Evolutionary conservation across 2,113 vertebrate genomes (phyloP).

Genomic region (Sterna hirundo): DNA sequence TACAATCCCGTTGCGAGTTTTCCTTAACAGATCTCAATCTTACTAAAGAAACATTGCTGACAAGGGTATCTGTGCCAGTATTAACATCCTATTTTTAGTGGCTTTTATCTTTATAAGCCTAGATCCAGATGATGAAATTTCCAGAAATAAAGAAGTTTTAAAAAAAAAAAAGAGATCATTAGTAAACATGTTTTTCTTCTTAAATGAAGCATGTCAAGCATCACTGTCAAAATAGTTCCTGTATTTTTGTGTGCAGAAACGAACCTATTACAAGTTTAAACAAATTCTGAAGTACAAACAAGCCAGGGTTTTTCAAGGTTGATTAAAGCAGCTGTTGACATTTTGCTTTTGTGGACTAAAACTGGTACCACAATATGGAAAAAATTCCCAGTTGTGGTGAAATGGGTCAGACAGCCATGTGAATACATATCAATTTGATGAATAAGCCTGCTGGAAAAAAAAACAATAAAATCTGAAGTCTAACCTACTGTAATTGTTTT

Average conservation of each 20-base stretch:
- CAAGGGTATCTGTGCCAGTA: not conserved
- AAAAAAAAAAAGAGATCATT: not conserved
- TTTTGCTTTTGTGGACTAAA: constrained; percentile 17
- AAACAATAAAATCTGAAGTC: not conserved
- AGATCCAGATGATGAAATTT: not conserved
- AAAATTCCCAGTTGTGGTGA: not conserved
- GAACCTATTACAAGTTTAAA: not conserved
- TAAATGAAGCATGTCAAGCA: not conserved
- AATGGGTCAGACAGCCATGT: not conserved
- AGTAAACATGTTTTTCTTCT: constrained; percentile 21
- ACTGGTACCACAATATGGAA: constrained; percentile 3
- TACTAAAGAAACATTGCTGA: not conserved
- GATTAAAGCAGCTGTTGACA: not conserved
- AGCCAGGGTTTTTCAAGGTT: not conserved
- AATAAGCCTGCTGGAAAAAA: not conserved
- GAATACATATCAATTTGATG: not conserved
- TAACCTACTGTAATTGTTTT: not conserved
- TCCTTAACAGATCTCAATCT: not conserved
- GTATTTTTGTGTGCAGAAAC: not conserved
- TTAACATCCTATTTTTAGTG: constrained; percentile 21
- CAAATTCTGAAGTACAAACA: not conserved
- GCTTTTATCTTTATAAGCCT: constrained; percentile 8
- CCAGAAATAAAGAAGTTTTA: not conserved
- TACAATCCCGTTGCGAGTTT: not conserved
- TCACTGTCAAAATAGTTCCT: constrained; percentile 11